A percentile compares a stretch with the other conserved stretches of the same genome.
phyloP scores from a whole-genome alignment of 2,113 vertebrate genomes.

The Coptodon bakossiorum region DNA sequence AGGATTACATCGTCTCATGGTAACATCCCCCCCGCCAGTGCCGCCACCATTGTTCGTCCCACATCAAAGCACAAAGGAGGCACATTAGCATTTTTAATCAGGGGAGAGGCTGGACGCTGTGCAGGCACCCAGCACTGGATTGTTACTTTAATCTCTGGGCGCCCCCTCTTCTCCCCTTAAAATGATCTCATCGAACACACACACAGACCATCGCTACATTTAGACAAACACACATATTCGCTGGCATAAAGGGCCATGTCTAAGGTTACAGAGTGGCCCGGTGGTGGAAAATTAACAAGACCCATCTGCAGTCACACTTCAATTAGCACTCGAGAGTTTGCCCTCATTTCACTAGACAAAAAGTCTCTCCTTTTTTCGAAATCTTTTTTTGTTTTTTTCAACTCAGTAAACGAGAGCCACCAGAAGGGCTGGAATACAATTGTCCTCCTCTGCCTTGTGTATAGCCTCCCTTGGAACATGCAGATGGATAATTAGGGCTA shows the following conservation, averaged over 20 bases:
- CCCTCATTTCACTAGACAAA: constrained; percentile 38
- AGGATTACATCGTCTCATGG: constrained; percentile 59
- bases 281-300: constrained; percentile 55
- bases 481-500: constrained; percentile 62
- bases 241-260: background rate
- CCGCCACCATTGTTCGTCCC: constrained; percentile 75
- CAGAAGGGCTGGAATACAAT: constrained; percentile 19
- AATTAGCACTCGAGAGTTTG: constrained; percentile 59
- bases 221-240: background rate
- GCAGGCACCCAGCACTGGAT: constrained; percentile 70
- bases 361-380: constrained; percentile 15
- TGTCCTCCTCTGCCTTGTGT: constrained; percentile 30
- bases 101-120: constrained; percentile 69
- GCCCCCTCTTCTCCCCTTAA: constrained; percentile 17
- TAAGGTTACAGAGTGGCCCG: constrained; percentile 29
- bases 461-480: constrained; percentile 40
- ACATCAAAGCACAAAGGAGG: constrained; percentile 86
- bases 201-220: background rate
- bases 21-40: constrained; percentile 15
- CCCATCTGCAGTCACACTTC: constrained; percentile 56
- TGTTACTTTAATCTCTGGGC: constrained; percentile 66
- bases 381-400: background rate
- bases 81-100: constrained; percentile 94
- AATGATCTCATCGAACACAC: constrained; percentile 26
- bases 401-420: constrained; percentile 18